Evolutionary conservation across 2,797 vertebrate genomes (phyloP).

Genomic region (Aplochiton taeniatus): DNA sequence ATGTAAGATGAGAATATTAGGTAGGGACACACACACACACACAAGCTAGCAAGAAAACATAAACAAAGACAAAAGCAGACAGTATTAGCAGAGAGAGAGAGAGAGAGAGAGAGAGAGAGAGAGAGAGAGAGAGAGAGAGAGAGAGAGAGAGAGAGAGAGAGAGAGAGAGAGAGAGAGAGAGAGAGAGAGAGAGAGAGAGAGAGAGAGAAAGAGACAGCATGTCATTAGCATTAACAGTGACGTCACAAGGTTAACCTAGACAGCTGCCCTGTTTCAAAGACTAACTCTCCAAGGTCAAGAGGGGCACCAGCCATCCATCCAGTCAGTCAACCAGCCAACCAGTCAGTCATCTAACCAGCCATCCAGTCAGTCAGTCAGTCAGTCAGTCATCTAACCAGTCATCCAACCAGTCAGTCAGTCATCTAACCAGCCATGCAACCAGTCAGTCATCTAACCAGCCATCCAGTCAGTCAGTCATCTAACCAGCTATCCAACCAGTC

Average conservation of each 20-base stretch:
- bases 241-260: neutral
- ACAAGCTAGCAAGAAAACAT: neutral
- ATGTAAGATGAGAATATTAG: no score
- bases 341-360: neutral
- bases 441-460: neutral
- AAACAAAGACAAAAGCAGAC: no score
- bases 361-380: no score
- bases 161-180: neutral
- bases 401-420: no score
- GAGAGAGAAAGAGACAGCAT: slow-evolving; percentile 27
- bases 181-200: neutral
- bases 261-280: slow-evolving; percentile 37
- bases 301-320: slow-evolving; percentile 27
- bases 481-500: no score
- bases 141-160: neutral
- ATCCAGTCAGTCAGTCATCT: no score
- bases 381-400: no score
- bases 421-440: neutral
- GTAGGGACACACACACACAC: no score
- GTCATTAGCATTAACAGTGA: no score
- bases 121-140: slow-evolving; percentile 23
- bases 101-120: slow-evolving; percentile 7
- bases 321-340: no score
- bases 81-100: neutral
- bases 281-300: slow-evolving; percentile 25